Conservation (phyloP, 2,888 invertebrate species). For the Tetranychus truncatus region DNA sequence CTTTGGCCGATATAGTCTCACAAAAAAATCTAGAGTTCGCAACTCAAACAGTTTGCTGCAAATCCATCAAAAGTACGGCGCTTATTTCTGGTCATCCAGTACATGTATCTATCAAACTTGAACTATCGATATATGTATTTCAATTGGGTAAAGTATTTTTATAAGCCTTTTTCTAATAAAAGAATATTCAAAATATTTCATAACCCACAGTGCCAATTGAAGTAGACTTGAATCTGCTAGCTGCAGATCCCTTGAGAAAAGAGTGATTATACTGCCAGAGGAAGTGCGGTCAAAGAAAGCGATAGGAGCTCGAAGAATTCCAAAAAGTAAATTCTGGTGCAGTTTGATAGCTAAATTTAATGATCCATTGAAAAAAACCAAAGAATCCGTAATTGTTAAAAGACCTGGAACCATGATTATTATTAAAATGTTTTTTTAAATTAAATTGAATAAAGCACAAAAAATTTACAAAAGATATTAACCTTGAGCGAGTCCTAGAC, state of each 20-base stretch:
- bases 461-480: no score
- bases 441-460: background rate
- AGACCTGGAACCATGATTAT: background rate
- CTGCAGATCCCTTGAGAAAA: constrained; percentile 42
- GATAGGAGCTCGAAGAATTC: constrained; percentile 36
- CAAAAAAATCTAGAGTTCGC: no score
- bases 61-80: no score
- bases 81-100: no score
- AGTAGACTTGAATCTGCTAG: constrained; percentile 20
- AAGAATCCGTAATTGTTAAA: background rate
- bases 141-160: no score
- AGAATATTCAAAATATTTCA: constrained; percentile 30
- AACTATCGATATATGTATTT: no score
- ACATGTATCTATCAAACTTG: no score
- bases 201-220: constrained; percentile 25
- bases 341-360: background rate
- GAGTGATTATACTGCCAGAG: constrained; percentile 47
- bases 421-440: background rate
- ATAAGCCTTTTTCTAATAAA: no score
- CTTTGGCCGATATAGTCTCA: no score
- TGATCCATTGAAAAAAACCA: background rate
- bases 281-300: constrained; percentile 60
- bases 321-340: constrained; percentile 26
- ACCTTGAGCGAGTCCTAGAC: background rate
- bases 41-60: no score